Evolutionary conservation across 2,797 vertebrate species (phyloP), one percentile per base, ranked within the genome.

Genomic region (Orestias chungarensis): DNA sequence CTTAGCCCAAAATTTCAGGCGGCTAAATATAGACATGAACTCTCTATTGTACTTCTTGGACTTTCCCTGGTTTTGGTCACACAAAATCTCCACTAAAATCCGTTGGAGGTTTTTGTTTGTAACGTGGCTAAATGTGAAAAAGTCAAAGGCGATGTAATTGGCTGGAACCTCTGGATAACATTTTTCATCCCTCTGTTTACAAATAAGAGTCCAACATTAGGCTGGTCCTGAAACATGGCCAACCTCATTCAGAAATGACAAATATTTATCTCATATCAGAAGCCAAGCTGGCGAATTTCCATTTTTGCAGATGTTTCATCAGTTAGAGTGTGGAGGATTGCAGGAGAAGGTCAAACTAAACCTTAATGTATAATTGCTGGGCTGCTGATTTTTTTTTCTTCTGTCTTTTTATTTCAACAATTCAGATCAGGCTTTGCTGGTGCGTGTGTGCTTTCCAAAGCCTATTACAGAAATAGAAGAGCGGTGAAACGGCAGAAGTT

Each of bases 401-500:
- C n/a, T n/a, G n/a, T 42, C 15, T 8, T 27, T 31, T 46, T 7
- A 27, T 10, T 52, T 68, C 1, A 55, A 11, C 3, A 11, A 18
- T 31, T 59, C 1, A 31, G 23, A 46, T 15, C n/a, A 18, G 4
- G 47, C 43, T 31, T 25, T 62, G 23, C 1, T 7, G 10, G n/a
- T 31, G 17, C 52, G 3, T 17, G 17, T 57, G 3, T 17, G 2
- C 40, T 81, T 75, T 76, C 17, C 0, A 66, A 68, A 59, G 55
- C 31, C 18, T 59, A 33, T 33, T 57, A 29, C 15, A 70, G 69
- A 68, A 33, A 49, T 35, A 17, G 44, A 57, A 20, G 64, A 66
- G 31, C 46, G 75, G 31, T 81, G 54, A 71, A 75, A 85, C 76
- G 11, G 71, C 78, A 75, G 70, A 75, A 84, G 82, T 84, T 88